Evolutionary conservation across 2,797 vertebrate species (phyloP), one percentile per base, ranked within the genome.

Genomic region (Oreochromis mossambicus): DNA sequence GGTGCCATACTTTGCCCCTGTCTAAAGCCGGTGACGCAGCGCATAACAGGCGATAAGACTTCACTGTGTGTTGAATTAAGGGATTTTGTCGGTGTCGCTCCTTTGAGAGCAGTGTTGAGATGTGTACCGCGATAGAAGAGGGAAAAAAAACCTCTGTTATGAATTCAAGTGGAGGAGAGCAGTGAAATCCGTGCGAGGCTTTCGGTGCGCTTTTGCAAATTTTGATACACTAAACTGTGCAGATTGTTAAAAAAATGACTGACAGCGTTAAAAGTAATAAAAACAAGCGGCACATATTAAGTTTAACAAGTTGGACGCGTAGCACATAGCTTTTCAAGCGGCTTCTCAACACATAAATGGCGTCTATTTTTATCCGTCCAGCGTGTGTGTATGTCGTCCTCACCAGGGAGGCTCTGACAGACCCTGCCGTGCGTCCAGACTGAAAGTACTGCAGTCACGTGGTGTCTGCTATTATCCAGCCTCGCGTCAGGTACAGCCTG

Each of bases 391-490:
- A 84, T 32, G 77, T 68, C 78, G 54, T 87, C 70, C 92, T 89
- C 91, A 84, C 81, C 56, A 29, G 89, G 86, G 92, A 92, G 78
- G 87, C 89, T 88, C 87, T 88, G 92, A 81, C 78, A 81, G 89
- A 93, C 84, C 83, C 75, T 86, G 85, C 80, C 78, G 91, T 83
- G 91, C 8, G 86, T 90, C 91, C 91, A 91, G 89, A 87, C 93
- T 9, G 89, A 81, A 81, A 91, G 93, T 88, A 88, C 93, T 91
- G 94, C 90, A 92, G 92, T 96, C 96, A 96, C 95, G 94, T 96
- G 96, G 54, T 93, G 83, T 95, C 91, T 95, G 90, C 93, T 93
- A 84, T 92, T 85, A 89, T 86, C 89, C 91, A 52, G n/a, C 84
- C 91, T 90, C 88, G 80, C 83, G 83, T 83, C 86, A 94, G 92